Percentiles rank a stretch among this genome's conserved stretches.
Evolutionary conservation across 2,113 vertebrate genomes (phyloP).

Genomic region (Esox niger): DNA sequence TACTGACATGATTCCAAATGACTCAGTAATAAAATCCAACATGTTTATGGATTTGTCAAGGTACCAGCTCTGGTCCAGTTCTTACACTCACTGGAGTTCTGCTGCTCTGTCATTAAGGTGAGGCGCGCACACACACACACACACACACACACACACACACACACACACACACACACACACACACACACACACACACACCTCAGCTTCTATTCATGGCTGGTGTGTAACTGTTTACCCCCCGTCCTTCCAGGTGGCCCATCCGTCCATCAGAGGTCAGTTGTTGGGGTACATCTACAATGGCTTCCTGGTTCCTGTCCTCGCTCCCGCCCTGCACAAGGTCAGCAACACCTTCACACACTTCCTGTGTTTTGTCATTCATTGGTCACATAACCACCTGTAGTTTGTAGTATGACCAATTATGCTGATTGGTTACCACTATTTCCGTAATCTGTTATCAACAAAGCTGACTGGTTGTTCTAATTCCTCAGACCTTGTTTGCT

Average conservation of each 20-base stretch:
- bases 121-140: slow-evolving; percentile 1
- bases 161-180: neutral
- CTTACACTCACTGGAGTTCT: slow-evolving; percentile 94
- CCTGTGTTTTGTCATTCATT: neutral
- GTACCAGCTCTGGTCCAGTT: slow-evolving; percentile 89
- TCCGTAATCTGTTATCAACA: no score
- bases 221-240: neutral
- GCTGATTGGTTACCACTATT: no score
- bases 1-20: no score
- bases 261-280: slow-evolving; percentile 85
- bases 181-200: neutral
- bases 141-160: slow-evolving; percentile 18
- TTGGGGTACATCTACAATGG: slow-evolving; percentile 95
- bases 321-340: slow-evolving; percentile 96
- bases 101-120: slow-evolving; percentile 92
- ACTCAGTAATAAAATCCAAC: no score
- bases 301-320: slow-evolving; percentile 92
- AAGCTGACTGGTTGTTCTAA: no score
- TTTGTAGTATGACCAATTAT: no score
- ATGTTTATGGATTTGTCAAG: no score
- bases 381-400: neutral
- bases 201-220: neutral
- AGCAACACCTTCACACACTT: slow-evolving; percentile 18
- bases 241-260: slow-evolving; percentile 81
- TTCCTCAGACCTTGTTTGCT: slow-evolving; percentile 5